Percentiles rank a stretch among this genome's conserved stretches.
These are phyloP conservation scores for Montipora efflorescens DNA, from an alignment of 64 coral and sea anemone species.

Conservation along the genomic window DNA sequence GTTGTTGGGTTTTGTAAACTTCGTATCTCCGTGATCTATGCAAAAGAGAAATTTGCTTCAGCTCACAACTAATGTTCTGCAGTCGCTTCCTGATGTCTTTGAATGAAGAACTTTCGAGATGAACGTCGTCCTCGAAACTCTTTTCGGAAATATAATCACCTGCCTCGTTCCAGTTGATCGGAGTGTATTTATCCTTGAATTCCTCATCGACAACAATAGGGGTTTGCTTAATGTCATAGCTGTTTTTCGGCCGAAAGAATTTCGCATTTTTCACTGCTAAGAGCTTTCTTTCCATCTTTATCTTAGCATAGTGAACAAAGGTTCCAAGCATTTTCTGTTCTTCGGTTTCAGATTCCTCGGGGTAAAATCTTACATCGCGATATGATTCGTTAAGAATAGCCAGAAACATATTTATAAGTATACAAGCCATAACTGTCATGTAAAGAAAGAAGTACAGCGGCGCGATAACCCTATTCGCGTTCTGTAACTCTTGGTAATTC, in stretches of 20 bases:
- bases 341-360: constrained; percentile 53
- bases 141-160: not conserved
- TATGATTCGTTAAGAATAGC: constrained; percentile 94
- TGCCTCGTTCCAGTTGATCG: constrained; percentile 22
- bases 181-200: constrained; percentile 40
- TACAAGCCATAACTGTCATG: constrained; percentile 87
- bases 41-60: constrained; percentile 54
- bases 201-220: not conserved
- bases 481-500: constrained; percentile 65
- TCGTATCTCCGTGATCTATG: constrained; percentile 80
- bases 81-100: constrained; percentile 57
- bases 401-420: constrained; percentile 93
- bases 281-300: constrained; percentile 41
- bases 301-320: constrained; percentile 82
- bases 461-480: constrained; percentile 72
- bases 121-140: constrained; percentile 3
- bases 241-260: constrained; percentile 67
- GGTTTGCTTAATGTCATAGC: constrained; percentile 61
- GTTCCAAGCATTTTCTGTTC: constrained; percentile 84
- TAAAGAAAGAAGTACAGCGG: constrained; percentile 86
- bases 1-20: constrained; percentile 53
- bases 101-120: constrained; percentile 43
- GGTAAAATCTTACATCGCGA: constrained; percentile 76
- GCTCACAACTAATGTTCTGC: constrained; percentile 69
- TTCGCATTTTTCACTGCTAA: constrained; percentile 48